Base-by-base conservation (phyloP, 2,888 invertebrate genomes). In the Xestoiulus laeticollis region DNA sequence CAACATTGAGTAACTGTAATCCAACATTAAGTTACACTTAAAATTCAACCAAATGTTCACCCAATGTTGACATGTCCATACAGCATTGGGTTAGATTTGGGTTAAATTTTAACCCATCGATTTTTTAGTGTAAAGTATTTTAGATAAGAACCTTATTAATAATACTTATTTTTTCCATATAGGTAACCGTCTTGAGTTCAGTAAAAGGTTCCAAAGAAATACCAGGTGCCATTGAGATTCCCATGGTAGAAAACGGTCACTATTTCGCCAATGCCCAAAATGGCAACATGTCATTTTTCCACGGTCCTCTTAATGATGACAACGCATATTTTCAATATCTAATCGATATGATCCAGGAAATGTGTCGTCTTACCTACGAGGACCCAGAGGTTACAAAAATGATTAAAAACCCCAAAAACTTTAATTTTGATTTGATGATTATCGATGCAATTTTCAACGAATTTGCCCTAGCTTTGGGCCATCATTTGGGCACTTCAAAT, bases 391-490 rank as follows among this genome's bases (percentile, higher is more conserved):
- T 44, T 10, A n/a, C 68, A 30, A 30, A 87, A 10, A 85, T 85
- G 32, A 1, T 85, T 12, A 38, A 85, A n/a, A 38, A 12, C 14
- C 14, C 33, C 14, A 22, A 19, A 12, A 38, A 4, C 14, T 33
- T 16, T 0, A 87, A 87, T 0, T 87, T 16, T 22, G 87, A 87
- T 30, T 19, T 87, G 12, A 4, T 87, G 30, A 26, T 84, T 33
- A 38, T 87, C 14, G 87, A 87, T 38, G 83, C 44, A 14, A 38
- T 22, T 22, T 87, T 84, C 26, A 84, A 84, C 26, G 87, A 87
- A n/a, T 87, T 83, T 30, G 1, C 30, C n/a, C 43, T 84, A 12
- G 19, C 87, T 0, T 8, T 87, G 32, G 83, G 44, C 26, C 53
- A 87, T 44, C 87, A 87, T n/a, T n/a, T 87, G 43, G 84, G 84